A percentile compares a stretch with the other conserved stretches of the same genome.
Evolutionary conservation across 2,888 invertebrate species (phyloP).

Genomic region (Nysson spinosus): DNA sequence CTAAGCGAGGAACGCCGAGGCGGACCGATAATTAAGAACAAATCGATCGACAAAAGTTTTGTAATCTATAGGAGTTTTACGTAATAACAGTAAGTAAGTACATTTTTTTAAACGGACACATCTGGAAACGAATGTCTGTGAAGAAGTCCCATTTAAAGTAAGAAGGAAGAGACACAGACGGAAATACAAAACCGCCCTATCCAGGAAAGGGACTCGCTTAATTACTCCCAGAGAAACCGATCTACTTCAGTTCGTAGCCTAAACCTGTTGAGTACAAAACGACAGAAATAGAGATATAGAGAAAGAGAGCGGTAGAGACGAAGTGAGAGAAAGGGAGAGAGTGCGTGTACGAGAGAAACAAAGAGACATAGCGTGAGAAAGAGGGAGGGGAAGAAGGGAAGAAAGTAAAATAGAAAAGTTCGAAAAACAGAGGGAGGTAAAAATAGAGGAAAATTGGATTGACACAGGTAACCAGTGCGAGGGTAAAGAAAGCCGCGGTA

Average conservation of each 20-base stretch:
- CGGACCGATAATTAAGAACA: conserved; percentile 39
- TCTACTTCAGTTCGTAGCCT: conserved; percentile 77
- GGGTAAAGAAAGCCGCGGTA: neutral
- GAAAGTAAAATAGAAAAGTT: conserved; percentile 12
- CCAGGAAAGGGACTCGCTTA: conserved; percentile 45
- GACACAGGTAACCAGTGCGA: neutral
- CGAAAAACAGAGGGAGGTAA: conserved; percentile 2
- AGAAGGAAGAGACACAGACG: conserved; percentile 36
- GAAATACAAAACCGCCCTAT: conserved; percentile 37
- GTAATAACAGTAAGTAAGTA: conserved; percentile 49
- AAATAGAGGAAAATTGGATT: neutral
- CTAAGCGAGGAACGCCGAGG: conserved; percentile 45
- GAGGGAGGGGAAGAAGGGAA: neutral
- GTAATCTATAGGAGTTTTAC: conserved; percentile 36
- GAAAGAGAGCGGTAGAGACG: conserved; percentile 26
- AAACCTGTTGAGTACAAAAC: conserved; percentile 77
- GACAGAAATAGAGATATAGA: conserved; percentile 55
- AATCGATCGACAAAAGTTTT: conserved; percentile 42
- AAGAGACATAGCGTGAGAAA: neutral
- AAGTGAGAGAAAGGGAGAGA: conserved; percentile 9
- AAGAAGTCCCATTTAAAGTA: conserved; percentile 41
- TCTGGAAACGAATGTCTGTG: conserved; percentile 12
- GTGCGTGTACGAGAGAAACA: conserved; percentile 12
- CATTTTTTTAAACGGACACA: conserved; percentile 39
- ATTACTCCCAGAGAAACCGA: conserved; percentile 69